Percentiles rank a stretch among this genome's conserved stretches.
Conservation (phyloP, 2,797 vertebrate genomes). For the Tenualosa ilisha region DNA sequence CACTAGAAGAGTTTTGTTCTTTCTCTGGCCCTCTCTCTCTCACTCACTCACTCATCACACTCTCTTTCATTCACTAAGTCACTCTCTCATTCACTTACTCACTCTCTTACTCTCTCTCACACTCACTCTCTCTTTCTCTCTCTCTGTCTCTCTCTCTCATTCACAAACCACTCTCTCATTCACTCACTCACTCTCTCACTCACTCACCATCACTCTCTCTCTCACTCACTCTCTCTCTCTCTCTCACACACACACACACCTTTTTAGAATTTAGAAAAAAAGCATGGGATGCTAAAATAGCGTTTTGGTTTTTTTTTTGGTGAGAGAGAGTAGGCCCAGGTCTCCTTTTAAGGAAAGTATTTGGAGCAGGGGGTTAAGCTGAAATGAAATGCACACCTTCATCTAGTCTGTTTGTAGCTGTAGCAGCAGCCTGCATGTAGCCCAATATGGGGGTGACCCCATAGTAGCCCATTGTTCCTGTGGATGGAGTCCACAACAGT, state of each 20-base stretch:
- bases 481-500: no score
- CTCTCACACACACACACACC: neutral
- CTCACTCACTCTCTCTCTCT: no score
- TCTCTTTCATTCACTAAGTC: slow-evolving; percentile 43
- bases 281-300: neutral
- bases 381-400: neutral
- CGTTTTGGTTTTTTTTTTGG: neutral
- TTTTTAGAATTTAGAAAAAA: neutral
- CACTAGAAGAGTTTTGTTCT: neutral
- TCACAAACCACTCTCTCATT: neutral
- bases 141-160: slow-evolving; percentile 29
- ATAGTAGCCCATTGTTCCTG: no score
- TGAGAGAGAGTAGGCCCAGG: neutral
- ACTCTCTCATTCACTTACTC: neutral
- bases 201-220: no score
- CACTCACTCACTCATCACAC: slow-evolving; percentile 47
- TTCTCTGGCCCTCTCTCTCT: slow-evolving; percentile 38
- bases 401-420: neutral
- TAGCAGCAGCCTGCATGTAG: neutral
- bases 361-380: neutral
- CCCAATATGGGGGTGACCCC: no score
- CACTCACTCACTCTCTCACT: neutral
- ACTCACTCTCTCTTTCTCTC: neutral
- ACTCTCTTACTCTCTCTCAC: neutral
- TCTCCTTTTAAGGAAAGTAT: slow-evolving; percentile 18